Conservation (phyloP, 2,888 invertebrate genomes). For the Pantelozetes paolii region DNA sequence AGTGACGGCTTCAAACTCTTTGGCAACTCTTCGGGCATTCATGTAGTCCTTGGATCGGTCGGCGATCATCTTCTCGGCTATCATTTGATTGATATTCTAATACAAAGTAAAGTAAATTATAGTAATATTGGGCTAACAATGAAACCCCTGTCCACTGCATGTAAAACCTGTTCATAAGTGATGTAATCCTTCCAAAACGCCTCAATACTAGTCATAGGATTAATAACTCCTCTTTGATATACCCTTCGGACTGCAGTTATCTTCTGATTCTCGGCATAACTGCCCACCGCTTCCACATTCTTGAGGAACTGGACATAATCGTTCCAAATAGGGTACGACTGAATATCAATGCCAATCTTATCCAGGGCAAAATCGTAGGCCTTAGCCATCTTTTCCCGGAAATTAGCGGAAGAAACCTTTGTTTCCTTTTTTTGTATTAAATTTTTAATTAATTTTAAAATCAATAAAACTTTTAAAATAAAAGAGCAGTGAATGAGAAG, state of each 20-base stretch:
- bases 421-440: slow-evolving; percentile 38
- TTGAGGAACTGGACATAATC: slow-evolving; percentile 96
- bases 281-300: slow-evolving; percentile 92
- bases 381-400: slow-evolving; percentile 97
- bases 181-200: slow-evolving; percentile 92
- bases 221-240: slow-evolving; percentile 91
- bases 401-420: slow-evolving; percentile 46
- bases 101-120: slow-evolving; percentile 40
- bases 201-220: slow-evolving; percentile 95
- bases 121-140: slow-evolving; percentile 35
- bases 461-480: neutral
- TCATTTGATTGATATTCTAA: slow-evolving; percentile 77
- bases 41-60: slow-evolving; percentile 95
- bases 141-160: neutral
- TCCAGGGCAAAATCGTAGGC: slow-evolving; percentile 99
- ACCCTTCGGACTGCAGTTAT: slow-evolving; percentile 96
- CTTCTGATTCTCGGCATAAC: slow-evolving; percentile 98
- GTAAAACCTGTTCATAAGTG: slow-evolving; percentile 67
- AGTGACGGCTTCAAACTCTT: slow-evolving; percentile 90
- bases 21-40: slow-evolving; percentile 92
- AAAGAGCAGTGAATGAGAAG: slow-evolving; percentile 54
- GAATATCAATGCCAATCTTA: slow-evolving; percentile 97
- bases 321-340: slow-evolving; percentile 93
- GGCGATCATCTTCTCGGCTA: slow-evolving; percentile 95
- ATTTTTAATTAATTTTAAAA: neutral